Evolutionary conservation across 1,140 invertebrate genomes (phyloP).

Genomic region (Drosophila kikkawai): DNA sequence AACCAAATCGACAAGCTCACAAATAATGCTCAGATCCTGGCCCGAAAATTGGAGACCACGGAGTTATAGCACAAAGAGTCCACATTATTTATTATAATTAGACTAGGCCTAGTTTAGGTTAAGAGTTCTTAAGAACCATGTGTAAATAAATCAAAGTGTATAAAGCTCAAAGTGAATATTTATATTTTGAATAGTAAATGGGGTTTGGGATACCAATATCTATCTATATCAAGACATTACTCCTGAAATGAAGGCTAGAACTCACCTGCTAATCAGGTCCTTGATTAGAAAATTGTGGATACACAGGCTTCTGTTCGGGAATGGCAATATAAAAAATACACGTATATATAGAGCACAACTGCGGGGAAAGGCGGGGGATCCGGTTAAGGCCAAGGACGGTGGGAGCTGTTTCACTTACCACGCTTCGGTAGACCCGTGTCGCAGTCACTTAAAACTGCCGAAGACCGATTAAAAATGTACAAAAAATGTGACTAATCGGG

Average conservation of each 20-base stretch:
- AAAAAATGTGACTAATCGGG: conserved; percentile 42
- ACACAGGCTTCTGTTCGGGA: not conserved
- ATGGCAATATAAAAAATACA: conserved; percentile 49
- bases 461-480: conserved; percentile 47
- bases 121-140: conserved; percentile 22
- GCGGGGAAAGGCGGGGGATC: not conserved
- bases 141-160: conserved; percentile 48
- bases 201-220: no score
- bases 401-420: conserved; percentile 28
- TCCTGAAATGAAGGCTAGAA: no score
- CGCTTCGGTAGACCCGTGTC: conserved; percentile 9
- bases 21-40: conserved; percentile 86
- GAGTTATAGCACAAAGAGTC: conserved; percentile 85
- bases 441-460: conserved; percentile 33
- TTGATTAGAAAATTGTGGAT: conserved; percentile 20
- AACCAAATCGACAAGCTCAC: conserved; percentile 88
- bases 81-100: conserved; percentile 61
- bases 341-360: conserved; percentile 24
- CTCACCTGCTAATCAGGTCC: conserved; percentile 20
- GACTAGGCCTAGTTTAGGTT: conserved; percentile 21
- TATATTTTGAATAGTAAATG: not conserved
- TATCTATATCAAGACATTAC: no score
- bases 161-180: not conserved
- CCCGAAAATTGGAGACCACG: conserved; percentile 94
- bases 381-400: not conserved